Evolutionary conservation across 2,797 vertebrate genomes (phyloP).

Genomic region (Pangasius larnaudii): DNA sequence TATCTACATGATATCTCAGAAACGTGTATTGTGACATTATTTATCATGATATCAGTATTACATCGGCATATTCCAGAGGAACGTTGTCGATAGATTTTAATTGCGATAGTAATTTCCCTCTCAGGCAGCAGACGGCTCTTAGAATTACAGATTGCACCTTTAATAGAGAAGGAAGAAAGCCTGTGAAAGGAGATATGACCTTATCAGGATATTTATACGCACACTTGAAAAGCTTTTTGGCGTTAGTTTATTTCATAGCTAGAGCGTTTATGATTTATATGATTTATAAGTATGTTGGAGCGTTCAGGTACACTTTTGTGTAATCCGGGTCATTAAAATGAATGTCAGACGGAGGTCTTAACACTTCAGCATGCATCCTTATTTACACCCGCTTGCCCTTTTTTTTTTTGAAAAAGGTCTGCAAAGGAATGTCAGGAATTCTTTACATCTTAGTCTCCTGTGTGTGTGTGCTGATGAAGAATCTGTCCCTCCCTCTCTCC

Average conservation of each 20-base stretch:
- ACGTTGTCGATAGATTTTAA: neutral
- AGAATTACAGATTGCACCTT: neutral
- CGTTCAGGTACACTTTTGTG: neutral
- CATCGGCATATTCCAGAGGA: neutral
- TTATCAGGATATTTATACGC: neutral
- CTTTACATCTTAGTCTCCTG: neutral
- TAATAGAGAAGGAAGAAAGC: neutral
- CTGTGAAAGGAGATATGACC: neutral
- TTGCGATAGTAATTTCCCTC: no score
- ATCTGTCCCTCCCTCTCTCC: neutral
- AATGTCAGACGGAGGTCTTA: neutral
- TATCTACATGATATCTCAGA: neutral
- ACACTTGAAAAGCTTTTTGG: neutral
- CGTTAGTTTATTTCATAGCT: neutral
- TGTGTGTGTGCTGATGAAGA: neutral
- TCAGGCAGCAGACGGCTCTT: neutral
- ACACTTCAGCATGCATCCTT: slow-evolving; percentile 4
- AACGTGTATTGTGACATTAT: no score
- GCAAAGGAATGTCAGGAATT: neutral
- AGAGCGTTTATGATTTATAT: no score
- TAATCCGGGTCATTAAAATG: neutral
- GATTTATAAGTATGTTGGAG: neutral
- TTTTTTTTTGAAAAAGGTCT: neutral
- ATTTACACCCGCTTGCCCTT: neutral
- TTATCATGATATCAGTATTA: neutral